Percentiles rank a stretch among this genome's conserved stretches.
Evolutionary conservation across 2,113 vertebrate genomes (phyloP).

Genomic region (Lichenostomus cassidix): DNA sequence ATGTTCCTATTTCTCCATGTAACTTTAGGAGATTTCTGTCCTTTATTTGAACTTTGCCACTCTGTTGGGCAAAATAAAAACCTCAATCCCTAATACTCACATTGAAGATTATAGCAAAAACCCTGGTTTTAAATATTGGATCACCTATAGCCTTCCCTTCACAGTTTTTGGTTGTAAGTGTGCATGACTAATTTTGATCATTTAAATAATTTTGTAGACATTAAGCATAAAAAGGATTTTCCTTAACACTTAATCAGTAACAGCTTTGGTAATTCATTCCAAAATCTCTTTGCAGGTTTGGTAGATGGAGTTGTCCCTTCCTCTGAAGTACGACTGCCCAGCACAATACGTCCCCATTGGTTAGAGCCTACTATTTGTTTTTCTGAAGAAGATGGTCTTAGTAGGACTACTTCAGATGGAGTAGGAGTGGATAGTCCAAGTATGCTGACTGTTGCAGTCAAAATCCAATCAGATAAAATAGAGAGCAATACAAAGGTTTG

Average conservation of each 20-base stretch:
- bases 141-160: not conserved
- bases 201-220: not conserved
- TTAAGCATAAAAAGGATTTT: not conserved
- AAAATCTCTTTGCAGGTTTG: constrained; percentile 72
- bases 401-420: constrained; percentile 80
- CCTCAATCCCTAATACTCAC: not conserved
- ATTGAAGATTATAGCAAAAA: not conserved
- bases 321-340: constrained; percentile 85
- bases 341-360: constrained; percentile 87
- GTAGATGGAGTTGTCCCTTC: constrained; percentile 79
- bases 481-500: constrained; percentile 92
- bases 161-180: not conserved
- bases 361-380: constrained; percentile 91
- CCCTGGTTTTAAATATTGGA: not conserved
- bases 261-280: not conserved
- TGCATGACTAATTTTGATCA: not conserved
- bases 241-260: not conserved
- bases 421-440: constrained; percentile 85
- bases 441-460: constrained; percentile 93
- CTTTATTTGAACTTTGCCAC: not conserved
- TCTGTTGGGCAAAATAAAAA: not conserved
- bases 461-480: constrained; percentile 87
- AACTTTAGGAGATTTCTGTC: not conserved
- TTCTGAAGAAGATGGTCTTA: constrained; percentile 83
- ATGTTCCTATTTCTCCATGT: not conserved